Conservation (phyloP, 2,888 invertebrate genomes). For the Cryptops parisi region DNA sequence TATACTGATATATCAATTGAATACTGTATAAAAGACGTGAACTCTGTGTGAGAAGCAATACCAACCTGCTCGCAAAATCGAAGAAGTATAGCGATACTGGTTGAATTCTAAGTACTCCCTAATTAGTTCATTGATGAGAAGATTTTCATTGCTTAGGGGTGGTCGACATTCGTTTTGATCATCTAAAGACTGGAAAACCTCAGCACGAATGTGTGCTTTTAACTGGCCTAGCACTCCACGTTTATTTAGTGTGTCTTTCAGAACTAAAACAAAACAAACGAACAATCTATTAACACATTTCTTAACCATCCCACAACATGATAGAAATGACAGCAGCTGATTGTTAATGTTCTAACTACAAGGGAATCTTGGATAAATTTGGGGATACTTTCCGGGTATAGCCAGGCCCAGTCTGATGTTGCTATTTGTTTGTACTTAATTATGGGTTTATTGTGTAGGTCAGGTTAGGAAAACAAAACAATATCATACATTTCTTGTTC, state of each 20-base stretch:
- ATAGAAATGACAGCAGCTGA: not conserved
- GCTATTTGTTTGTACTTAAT: too few relatives aligned
- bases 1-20: not conserved
- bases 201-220: conserved; percentile 11
- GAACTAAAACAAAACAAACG: not conserved
- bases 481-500: too few relatives aligned
- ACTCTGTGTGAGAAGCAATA: too few relatives aligned
- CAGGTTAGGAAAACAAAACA: too few relatives aligned
- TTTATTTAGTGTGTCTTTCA: conserved; percentile 6
- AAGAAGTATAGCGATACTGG: conserved; percentile 9
- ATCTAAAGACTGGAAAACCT: conserved; percentile 11
- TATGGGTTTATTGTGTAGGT: too few relatives aligned
- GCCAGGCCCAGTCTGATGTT: too few relatives aligned
- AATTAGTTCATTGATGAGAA: conserved; percentile 10
- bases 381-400: too few relatives aligned
- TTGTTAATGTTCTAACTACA: too few relatives aligned
- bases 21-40: not conserved
- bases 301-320: not conserved
- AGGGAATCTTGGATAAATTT: too few relatives aligned
- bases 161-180: conserved; percentile 11
- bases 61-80: conserved; percentile 6
- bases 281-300: not conserved
- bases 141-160: conserved; percentile 8
- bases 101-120: conserved; percentile 11
- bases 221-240: conserved; percentile 9